Evolutionary conservation across 2,888 invertebrate species (phyloP).

Genomic region (Esperia sulphurella): DNA sequence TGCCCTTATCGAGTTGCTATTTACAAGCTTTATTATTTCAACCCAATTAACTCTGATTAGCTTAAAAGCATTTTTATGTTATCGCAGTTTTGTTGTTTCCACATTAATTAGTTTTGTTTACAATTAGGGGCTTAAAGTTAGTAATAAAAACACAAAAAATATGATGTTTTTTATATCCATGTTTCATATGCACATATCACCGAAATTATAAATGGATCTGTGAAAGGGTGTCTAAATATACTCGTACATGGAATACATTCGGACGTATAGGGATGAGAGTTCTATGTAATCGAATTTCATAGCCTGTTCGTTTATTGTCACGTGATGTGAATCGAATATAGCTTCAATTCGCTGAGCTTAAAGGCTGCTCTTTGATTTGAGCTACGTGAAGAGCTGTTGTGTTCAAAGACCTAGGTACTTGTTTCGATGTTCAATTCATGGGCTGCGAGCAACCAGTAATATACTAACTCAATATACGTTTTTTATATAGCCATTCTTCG

Average conservation of each 20-base stretch:
- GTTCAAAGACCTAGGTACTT: too few relatives aligned
- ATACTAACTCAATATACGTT: too few relatives aligned
- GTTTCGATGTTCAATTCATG: too few relatives aligned
- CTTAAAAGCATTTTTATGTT: neutral
- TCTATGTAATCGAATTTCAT: constrained; percentile 32
- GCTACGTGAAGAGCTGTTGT: too few relatives aligned
- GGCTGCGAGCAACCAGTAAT: too few relatives aligned
- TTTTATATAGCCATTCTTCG: too few relatives aligned
- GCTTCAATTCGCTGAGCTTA: constrained; percentile 1
- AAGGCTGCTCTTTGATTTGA: too few relatives aligned
- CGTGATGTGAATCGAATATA: constrained; percentile 29
- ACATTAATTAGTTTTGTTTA: neutral
- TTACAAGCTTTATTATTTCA: neutral
- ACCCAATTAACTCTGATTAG: neutral
- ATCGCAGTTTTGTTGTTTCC: neutral
- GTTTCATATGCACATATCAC: too few relatives aligned
- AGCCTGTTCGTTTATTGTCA: constrained; percentile 20
- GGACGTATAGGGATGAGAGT: constrained; percentile 37
- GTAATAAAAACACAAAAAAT: too few relatives aligned
- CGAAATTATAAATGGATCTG: constrained; percentile 25
- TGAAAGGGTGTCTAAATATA: constrained; percentile 31
- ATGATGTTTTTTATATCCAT: too few relatives aligned
- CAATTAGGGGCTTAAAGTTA: neutral
- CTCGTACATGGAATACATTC: constrained; percentile 24
- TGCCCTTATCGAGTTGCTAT: neutral